phyloP scores from a whole-genome alignment of 37 sponge, comb jelly and placozoan genomes.

The Cliona cf. orientalis region DNA sequence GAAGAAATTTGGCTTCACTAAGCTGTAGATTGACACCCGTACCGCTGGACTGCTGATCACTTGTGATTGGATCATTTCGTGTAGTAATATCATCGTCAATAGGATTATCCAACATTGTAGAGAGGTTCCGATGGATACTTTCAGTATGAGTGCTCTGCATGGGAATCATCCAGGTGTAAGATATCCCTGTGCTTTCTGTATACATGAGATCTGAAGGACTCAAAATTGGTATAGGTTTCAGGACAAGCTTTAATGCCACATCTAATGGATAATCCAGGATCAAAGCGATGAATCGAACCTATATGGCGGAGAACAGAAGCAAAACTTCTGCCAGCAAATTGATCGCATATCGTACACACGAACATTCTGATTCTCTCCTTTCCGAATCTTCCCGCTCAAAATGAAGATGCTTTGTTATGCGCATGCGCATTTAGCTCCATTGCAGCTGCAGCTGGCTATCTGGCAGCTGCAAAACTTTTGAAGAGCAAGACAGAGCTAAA shows the following conservation, averaged over 20 bases:
- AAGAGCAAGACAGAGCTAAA: background rate
- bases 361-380: no score
- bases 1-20: background rate
- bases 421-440: background rate
- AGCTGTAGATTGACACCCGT: background rate
- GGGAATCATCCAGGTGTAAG: no score
- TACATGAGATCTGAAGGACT: background rate
- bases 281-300: background rate
- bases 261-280: background rate
- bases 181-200: background rate
- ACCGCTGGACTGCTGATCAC: no score
- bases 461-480: no score
- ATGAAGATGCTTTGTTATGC: background rate
- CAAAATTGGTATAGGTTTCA: background rate
- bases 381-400: no score
- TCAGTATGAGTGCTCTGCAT: no score
- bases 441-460: no score
- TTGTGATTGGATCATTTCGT: no score
- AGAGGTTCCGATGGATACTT: no score
- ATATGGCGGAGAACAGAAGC: background rate
- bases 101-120: no score
- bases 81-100: no score
- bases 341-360: background rate
- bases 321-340: background rate
- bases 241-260: background rate